phyloP scores from a whole-genome alignment of 2,113 vertebrate species.

The Baryphthengus martii region DNA sequence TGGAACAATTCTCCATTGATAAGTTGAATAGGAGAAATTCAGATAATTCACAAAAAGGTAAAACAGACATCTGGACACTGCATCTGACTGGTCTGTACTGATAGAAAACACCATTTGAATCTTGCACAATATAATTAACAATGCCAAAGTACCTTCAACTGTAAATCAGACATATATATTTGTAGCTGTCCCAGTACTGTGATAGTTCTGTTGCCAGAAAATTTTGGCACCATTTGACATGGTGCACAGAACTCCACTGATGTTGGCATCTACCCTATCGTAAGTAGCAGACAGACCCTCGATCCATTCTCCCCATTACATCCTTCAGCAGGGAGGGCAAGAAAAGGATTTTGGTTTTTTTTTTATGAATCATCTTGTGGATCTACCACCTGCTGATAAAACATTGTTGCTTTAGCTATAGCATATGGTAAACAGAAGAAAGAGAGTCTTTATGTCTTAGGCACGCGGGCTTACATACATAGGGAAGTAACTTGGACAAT shows the following conservation, averaged over 20 bases:
- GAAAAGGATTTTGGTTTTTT: background rate
- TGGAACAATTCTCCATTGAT: background rate
- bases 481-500: background rate
- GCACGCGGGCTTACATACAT: background rate
- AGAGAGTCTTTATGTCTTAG: background rate
- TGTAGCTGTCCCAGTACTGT: background rate
- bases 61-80: background rate
- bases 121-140: background rate
- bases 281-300: background rate
- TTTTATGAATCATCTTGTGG: background rate
- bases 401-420: background rate
- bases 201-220: background rate
- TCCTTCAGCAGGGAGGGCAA: background rate
- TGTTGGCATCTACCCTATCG: background rate
- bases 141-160: background rate
- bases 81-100: background rate
- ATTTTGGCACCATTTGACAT: background rate
- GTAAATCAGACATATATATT: background rate
- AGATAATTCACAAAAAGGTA: background rate
- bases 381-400: background rate
- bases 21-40: background rate
- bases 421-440: background rate
- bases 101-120: background rate
- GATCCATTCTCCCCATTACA: background rate
- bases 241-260: background rate